Evolutionary conservation across 2,797 vertebrate genomes (phyloP), one percentile per base, ranked within the genome.

Genomic region (Oophaga sylvatica): DNA sequence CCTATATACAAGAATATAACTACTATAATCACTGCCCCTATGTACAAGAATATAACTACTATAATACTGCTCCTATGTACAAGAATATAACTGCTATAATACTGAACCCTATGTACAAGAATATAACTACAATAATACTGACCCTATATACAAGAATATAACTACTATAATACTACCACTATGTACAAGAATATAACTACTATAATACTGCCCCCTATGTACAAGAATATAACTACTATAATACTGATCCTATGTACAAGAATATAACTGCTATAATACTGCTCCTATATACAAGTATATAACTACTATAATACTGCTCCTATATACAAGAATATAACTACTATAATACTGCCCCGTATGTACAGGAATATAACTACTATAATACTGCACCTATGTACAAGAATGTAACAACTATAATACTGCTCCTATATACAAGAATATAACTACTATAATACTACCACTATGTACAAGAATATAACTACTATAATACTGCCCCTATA

Each of bases 31-130:
- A 75, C 71, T 75, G 20, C 20, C 5, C 71, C 71, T 48, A 75
- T 75, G 11, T 75, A 75, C 71, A 75, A 75, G 71, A 75, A 48
- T 75, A 75, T 75, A 75, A 75, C 71, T 75, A n/a, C 71, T 48
- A 75, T 75, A 75, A 75, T 75, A 75, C 71, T 75, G 41, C 20
- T 9, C 62, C 62, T 26, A 65, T 65, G 2, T 65, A 65, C 62
- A 65, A 65, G 62, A 65, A 26, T 65, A 65, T 26, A 65, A 65
- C 20, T 65, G 26, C 62, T 65, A 65, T 65, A 65, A 65, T 65
- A 65, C 62, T 65, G 20, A 9, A n/a, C 8, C 22, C 62, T 26
- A 65, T 65, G 8, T 65, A 65, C 20, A 65, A 26, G 22, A n/a
- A 65, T n/a, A n/a, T n/a, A 65, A 10, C 62, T 65, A 65, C 20